Conservation (phyloP, 2,113 vertebrate genomes). For the Ammospiza nelsoni region DNA sequence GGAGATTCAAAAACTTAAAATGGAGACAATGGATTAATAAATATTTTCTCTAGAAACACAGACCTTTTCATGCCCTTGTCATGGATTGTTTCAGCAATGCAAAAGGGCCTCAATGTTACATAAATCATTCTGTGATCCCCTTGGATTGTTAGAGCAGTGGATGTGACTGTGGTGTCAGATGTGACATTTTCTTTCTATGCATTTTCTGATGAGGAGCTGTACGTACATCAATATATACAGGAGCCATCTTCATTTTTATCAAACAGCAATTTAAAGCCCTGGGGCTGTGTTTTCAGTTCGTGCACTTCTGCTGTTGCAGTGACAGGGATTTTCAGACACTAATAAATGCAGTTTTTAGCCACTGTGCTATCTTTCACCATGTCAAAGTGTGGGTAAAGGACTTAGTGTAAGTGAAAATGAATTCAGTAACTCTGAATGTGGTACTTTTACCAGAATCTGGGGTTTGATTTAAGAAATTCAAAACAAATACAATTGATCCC, state of each 20-base stretch:
- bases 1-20: not conserved
- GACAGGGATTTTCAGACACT: not conserved
- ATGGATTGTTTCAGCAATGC: not conserved
- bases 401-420: not conserved
- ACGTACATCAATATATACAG: not conserved
- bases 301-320: not conserved
- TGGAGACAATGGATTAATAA: not conserved
- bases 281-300: fast-evolving
- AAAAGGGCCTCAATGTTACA: not conserved
- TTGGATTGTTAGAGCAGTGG: not conserved
- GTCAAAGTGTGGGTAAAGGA: not conserved
- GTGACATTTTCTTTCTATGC: not conserved
- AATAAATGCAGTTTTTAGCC: not conserved
- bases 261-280: not conserved
- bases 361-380: not conserved
- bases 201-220: not conserved
- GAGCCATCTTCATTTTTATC: not conserved
- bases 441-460: not conserved
- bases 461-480: not conserved
- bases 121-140: not conserved
- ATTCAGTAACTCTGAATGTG: not conserved
- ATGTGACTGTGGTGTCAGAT: not conserved
- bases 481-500: not conserved
- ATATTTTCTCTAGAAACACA: not conserved
- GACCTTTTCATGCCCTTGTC: not conserved